These are phyloP conservation scores for Drosophila monieri DNA, from an alignment of 2,888 invertebrate genomes.

Conservation along the genomic window DNA sequence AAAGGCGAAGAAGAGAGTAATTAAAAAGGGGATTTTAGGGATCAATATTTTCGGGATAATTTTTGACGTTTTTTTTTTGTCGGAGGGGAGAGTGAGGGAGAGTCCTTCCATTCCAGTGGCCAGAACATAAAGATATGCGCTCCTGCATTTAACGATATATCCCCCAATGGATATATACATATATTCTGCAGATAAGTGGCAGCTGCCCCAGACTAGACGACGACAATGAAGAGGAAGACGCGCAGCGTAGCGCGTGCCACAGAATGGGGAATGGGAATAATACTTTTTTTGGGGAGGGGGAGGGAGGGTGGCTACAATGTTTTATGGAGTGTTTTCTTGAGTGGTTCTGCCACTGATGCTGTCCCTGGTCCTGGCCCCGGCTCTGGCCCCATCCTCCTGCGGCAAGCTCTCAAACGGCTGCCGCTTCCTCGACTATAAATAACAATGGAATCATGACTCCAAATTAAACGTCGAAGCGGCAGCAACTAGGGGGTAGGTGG, in stretches of 20 bases:
- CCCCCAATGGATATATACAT: background rate
- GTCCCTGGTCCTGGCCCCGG: no score
- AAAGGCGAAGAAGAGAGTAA: background rate
- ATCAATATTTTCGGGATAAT: background rate
- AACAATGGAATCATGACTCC: conserved; percentile 78
- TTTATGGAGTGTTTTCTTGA: conserved; percentile 76
- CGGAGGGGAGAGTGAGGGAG: no score
- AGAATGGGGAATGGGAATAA: background rate
- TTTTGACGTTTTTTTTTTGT: background rate
- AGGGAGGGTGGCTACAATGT: conserved; percentile 51
- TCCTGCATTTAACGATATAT: conserved; percentile 29
- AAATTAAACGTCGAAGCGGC: conserved; percentile 72
- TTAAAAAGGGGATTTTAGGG: background rate
- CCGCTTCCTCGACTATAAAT: conserved; percentile 75
- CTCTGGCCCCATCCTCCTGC: conserved; percentile 1
- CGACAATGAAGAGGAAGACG: conserved; percentile 21
- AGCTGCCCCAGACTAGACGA: conserved; percentile 57
- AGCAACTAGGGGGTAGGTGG: background rate
- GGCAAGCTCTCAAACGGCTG: conserved; percentile 42
- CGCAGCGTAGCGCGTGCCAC: conserved; percentile 60
- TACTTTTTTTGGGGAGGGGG: background rate
- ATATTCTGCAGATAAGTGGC: conserved; percentile 53
- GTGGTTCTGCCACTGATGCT: conserved; percentile 47
- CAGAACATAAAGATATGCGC: conserved; percentile 12
- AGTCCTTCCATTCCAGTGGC: background rate